Conservation (phyloP, 2,797 vertebrate species). For the Nyctalus aviator region DNA sequence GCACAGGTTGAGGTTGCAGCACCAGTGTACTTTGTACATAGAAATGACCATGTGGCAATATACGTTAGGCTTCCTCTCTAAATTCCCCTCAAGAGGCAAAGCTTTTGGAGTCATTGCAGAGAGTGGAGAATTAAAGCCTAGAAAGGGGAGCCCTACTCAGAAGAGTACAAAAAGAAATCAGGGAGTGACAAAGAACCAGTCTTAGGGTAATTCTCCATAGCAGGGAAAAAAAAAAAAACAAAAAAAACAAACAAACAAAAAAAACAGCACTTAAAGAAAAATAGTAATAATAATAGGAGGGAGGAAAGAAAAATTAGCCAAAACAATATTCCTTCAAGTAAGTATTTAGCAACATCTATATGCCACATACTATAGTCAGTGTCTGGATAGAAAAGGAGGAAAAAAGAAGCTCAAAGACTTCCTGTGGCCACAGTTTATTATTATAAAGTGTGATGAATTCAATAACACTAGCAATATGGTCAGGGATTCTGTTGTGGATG, state of each 20-base stretch:
- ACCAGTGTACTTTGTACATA: neutral
- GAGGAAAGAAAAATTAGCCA: conserved; percentile 8
- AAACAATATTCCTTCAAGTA: neutral
- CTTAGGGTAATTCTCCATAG: neutral
- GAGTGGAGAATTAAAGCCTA: neutral
- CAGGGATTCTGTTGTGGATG: neutral
- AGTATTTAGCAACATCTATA: neutral
- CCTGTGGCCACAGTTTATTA: neutral
- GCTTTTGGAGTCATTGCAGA: neutral
- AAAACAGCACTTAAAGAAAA: neutral
- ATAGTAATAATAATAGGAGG: neutral
- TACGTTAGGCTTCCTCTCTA: neutral
- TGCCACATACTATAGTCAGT: neutral
- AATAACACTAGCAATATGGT: neutral
- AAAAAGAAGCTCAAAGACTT: neutral
- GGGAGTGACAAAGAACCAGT: neutral
- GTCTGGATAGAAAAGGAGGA: neutral
- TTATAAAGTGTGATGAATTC: neutral
- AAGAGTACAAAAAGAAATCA: conserved; percentile 27
- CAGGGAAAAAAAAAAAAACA: no score
- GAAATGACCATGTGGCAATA: neutral
- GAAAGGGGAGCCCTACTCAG: neutral
- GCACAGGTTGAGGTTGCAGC: neutral
- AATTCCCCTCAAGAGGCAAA: neutral
- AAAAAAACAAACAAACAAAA: neutral